Evolutionary conservation across 2,797 vertebrate species (phyloP), one percentile per base, ranked within the genome.

Genomic region (Phataginus tricuspis): DNA sequence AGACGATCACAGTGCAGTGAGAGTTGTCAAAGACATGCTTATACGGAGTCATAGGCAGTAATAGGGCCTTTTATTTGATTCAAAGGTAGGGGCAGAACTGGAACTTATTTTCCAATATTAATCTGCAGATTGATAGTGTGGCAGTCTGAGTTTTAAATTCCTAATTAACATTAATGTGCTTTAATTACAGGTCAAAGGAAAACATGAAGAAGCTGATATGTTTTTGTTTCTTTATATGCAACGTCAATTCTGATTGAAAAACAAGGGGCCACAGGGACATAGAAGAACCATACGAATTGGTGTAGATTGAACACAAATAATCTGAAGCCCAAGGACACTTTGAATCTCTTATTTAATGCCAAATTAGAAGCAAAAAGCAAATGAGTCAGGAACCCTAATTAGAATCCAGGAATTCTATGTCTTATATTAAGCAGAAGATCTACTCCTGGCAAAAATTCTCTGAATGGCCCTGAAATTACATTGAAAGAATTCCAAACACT

Each of bases 351-450:
- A 92, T 45, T 45, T 45, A 45, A 45, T 9, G 45, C 45, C 45
- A 88, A 37, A 77, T 69, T 51, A 88, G n/a, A 94, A 94, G 15
- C 25, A 72, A 90, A 51, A 80, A 42, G 13, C 51, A 97, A 93
- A 77, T 57, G 11, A 74, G 51, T 88, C 34, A 74, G 18, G n/a
- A 91, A 96, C 0, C 4, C 77, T 15, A 39, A 9, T 64, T 83
- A 95, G 80, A 96, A 91, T 97, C 42, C 25, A 92, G 59, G 37
- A 92, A 15, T 8, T 94, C 10, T 71, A 85, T 23, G 15, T 21
- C 53, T 91, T 34, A 27, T n/a, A 68, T 94, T 97, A 29, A 71
- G 96, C 23, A 51, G 86, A 94, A 97, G 18, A 88, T 83, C 34
- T 45, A 23, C 4, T 97, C 63, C 53, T 94, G 61, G 29, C n/a